These are phyloP conservation scores for Heloderma charlesbogerti DNA, from an alignment of 2,113 vertebrate genomes.

Conservation along the genomic window DNA sequence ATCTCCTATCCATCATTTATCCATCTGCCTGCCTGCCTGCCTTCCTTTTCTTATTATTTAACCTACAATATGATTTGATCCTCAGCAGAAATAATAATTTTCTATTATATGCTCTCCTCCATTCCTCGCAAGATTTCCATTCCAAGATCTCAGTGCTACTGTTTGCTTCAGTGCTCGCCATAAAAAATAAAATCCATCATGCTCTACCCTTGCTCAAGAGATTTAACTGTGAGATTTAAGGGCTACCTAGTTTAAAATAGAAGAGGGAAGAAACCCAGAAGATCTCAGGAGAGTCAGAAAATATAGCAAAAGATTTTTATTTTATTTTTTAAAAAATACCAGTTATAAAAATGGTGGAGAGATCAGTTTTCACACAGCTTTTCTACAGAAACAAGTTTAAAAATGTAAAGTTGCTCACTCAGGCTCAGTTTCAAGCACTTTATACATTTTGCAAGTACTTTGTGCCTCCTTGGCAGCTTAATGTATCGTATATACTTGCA, in stretches of 20 bases:
- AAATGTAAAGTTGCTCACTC: not conserved
- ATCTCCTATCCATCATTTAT: too few relatives aligned
- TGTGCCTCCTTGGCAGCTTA: not conserved
- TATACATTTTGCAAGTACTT: not conserved
- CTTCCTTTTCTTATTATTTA: not conserved
- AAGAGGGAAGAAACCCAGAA: not conserved
- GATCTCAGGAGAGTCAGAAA: too few relatives aligned
- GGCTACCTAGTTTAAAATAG: not conserved
- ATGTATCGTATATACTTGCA: fast-evolving
- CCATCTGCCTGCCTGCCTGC: too few relatives aligned
- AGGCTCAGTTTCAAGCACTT: not conserved
- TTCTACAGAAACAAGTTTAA: slow-evolving; percentile 5
- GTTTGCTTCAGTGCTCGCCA: not conserved
- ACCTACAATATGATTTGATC: not conserved
- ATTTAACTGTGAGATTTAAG: not conserved
- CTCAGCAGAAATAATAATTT: not conserved
- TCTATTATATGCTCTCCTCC: not conserved
- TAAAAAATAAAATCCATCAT: not conserved
- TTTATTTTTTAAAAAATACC: not conserved
- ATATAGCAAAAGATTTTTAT: not conserved
- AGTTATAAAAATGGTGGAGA: not conserved
- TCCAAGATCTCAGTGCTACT: not conserved
- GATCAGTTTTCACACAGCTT: not conserved
- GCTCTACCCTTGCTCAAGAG: not conserved
- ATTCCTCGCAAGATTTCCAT: not conserved